Conservation (phyloP, 1,140 invertebrate species). For the Rhopalosiphum padi region DNA sequence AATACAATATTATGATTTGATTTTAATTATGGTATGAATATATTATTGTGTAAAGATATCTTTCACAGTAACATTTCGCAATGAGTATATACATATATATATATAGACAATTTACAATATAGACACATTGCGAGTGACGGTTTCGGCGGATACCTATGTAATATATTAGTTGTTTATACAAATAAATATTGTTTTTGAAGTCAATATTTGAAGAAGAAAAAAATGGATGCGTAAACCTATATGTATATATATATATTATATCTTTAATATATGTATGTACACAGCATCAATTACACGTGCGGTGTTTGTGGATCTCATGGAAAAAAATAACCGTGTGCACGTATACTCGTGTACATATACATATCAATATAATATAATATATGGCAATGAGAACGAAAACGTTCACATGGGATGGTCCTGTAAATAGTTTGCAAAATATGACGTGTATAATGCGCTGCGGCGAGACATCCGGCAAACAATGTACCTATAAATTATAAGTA, state of each 20-base stretch:
- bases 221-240: neutral
- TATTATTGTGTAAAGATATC: neutral
- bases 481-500: neutral
- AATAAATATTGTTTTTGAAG: neutral
- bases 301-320: neutral
- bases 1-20: neutral
- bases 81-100: neutral
- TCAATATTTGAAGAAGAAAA: neutral
- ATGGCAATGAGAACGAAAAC: slow-evolving; percentile 28
- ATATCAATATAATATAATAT: neutral
- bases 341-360: neutral
- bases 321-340: neutral
- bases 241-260: neutral
- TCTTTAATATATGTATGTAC: neutral
- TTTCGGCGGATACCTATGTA: neutral
- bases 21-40: slow-evolving; percentile 6
- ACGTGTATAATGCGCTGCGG: neutral
- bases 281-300: neutral
- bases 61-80: neutral
- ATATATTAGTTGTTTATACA: neutral
- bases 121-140: neutral
- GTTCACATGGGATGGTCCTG: slow-evolving; percentile 9
- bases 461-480: slow-evolving; percentile 10
- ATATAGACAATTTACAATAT: neutral
- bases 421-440: neutral